Evolutionary conservation across 2,113 vertebrate genomes (phyloP).

Genomic region (Onychostruthus taczanowskii): DNA sequence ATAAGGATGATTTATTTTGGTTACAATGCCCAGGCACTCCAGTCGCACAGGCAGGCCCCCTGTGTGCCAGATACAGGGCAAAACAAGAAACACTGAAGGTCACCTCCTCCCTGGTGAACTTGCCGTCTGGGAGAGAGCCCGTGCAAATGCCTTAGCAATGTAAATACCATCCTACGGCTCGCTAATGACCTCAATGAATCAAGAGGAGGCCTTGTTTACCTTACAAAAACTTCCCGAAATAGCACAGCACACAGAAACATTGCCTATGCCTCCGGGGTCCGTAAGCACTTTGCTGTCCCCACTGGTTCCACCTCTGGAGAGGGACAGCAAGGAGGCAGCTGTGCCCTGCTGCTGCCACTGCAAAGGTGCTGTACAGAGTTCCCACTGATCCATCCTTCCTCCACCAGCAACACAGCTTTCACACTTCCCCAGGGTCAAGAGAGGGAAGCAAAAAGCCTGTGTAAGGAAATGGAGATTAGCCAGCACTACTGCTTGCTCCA

Average conservation of each 20-base stretch:
- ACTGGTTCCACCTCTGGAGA: background rate
- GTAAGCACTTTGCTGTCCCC: accelerated
- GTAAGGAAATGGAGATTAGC: background rate
- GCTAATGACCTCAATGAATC: constrained; percentile 22
- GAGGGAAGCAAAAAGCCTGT: background rate
- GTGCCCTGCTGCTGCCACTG: background rate
- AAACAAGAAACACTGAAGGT: constrained; percentile 35
- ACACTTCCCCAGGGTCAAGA: background rate
- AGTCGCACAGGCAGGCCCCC: constrained; percentile 18
- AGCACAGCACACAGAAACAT: background rate
- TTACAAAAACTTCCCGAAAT: background rate
- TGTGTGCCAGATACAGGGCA: background rate
- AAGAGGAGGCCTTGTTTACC: constrained; percentile 31
- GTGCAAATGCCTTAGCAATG: background rate
- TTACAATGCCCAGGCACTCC: constrained; percentile 41
- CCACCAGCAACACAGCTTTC: background rate
- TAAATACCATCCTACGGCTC: constrained; percentile 31
- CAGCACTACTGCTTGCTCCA: background rate
- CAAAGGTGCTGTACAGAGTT: background rate
- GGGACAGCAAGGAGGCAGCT: background rate
- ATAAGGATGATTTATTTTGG: constrained; percentile 60
- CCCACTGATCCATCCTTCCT: background rate
- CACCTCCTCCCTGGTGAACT: constrained; percentile 15
- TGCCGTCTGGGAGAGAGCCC: background rate
- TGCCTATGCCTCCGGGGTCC: background rate